Evolutionary conservation across 1,140 invertebrate species (phyloP), one percentile per base, ranked within the genome.

Genomic region (Drosophila micromelanica): DNA sequence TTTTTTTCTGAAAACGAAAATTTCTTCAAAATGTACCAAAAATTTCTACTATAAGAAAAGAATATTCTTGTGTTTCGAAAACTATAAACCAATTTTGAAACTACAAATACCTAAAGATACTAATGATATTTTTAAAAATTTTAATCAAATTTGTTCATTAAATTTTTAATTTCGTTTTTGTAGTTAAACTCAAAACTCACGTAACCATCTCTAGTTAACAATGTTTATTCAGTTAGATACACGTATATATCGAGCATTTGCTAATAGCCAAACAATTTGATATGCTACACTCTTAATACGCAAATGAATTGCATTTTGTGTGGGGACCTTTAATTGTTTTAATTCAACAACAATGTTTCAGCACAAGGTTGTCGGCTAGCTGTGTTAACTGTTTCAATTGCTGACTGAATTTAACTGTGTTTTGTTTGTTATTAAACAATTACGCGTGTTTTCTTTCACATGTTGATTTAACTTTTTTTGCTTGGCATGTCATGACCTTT

Each of bases 361-460:
- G 6, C 12, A n/a, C 51, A 68, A 67, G 57, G 64, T 38, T 35
- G 42, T 32, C 32, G 38, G 57, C 40, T 56, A 52, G 43, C 52
- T 57, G 74, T 78, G 74, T 82, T 71, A 81, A 82, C 60, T 74
- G 54, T 62, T 49, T 75, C 63, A 78, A 78, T 77, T 77, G 37
- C 12, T 48, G 2, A 52, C 35, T 46, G 45, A 32, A 46, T 57
- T 71, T 46, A 61, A 69, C 65, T 45, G 40, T 45, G 40, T 61
- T 51, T 46, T 40, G n/a, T 17, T 13, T 57, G 55, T 54, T 48
- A 54, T 54, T 70, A 46, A 38, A 42, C 51, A 42, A 55, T 70
- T 70, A 63, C 59, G 63, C 40, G 20, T 69, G 65, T 69, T 69
- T 27, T 54, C 52, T 27, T 37, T 12, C 15, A 15, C 30, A 40